Conservation (phyloP, 2,888 invertebrate species). For the Taenaris catops region DNA sequence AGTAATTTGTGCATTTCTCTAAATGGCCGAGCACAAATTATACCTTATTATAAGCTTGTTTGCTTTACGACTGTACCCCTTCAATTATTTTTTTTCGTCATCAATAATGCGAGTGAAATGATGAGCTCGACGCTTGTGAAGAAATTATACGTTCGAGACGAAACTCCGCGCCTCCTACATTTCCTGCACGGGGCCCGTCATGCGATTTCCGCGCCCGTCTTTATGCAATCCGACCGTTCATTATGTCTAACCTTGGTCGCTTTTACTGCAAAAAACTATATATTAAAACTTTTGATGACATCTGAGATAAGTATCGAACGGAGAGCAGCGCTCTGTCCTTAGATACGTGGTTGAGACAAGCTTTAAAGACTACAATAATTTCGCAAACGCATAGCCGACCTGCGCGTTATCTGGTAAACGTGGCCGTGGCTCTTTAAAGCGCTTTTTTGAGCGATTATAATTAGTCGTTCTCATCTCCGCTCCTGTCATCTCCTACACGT, state of each 20-base stretch:
- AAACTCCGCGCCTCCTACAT: slow-evolving; percentile 64
- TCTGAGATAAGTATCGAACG: too few relatives aligned
- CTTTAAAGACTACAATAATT: too few relatives aligned
- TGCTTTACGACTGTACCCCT: slow-evolving; percentile 78
- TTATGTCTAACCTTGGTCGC: slow-evolving; percentile 28
- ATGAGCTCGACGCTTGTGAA: slow-evolving; percentile 55
- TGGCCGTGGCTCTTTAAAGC: slow-evolving; percentile 48
- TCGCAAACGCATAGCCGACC: slow-evolving; percentile 49
- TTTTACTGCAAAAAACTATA: too few relatives aligned
- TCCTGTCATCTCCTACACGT: slow-evolving; percentile 75
- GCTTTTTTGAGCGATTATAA: slow-evolving; percentile 60
- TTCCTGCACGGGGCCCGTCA: slow-evolving; percentile 31
- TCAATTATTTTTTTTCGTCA: slow-evolving; percentile 76
- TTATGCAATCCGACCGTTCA: slow-evolving; percentile 35
- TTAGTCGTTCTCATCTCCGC: slow-evolving; percentile 63
- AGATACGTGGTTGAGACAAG: too few relatives aligned
- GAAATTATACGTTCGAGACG: slow-evolving; percentile 69
- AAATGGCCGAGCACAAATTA: slow-evolving; percentile 79
- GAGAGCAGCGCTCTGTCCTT: too few relatives aligned
- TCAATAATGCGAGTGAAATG: slow-evolving; percentile 62
- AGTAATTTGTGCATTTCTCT: slow-evolving; percentile 78
- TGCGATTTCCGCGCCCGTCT: slow-evolving; percentile 25
- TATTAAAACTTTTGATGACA: too few relatives aligned
- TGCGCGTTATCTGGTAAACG: slow-evolving; percentile 19
- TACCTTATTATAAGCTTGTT: slow-evolving; percentile 80